phyloP scores from a whole-genome alignment of 2,797 vertebrate genomes.

The Florisuga fusca region DNA sequence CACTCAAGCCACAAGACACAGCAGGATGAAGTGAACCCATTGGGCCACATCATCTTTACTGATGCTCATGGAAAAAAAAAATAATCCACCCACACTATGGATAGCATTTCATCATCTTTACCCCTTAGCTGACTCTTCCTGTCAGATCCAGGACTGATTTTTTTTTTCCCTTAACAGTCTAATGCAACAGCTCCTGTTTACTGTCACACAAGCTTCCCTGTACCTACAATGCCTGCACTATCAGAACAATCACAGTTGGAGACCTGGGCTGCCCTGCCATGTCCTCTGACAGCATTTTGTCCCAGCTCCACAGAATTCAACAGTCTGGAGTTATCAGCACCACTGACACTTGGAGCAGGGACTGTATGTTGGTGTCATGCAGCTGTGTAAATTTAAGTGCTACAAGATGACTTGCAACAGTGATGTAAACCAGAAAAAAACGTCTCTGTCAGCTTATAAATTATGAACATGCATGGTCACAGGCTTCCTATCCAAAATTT shows the following conservation, averaged over 20 bases:
- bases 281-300: background rate
- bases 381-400: background rate
- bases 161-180: background rate
- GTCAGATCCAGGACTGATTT: background rate
- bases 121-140: background rate
- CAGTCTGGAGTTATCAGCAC: background rate
- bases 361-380: background rate
- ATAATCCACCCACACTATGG: background rate
- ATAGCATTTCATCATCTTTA: background rate
- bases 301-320: background rate
- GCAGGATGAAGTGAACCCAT: background rate
- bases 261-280: background rate
- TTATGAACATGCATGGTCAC: background rate
- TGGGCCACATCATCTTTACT: background rate
- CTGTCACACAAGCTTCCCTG: background rate
- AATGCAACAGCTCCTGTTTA: background rate
- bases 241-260: background rate
- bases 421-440: slow-evolving; percentile 12
- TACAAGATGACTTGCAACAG: slow-evolving; percentile 8
- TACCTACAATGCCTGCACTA: background rate
- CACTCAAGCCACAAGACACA: background rate
- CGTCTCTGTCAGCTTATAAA: slow-evolving; percentile 10
- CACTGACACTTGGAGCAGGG: background rate
- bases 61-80: background rate
- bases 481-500: slow-evolving; percentile 3